phyloP scores from a whole-genome alignment of 1,140 invertebrate genomes.

The Heliothis virescens region DNA sequence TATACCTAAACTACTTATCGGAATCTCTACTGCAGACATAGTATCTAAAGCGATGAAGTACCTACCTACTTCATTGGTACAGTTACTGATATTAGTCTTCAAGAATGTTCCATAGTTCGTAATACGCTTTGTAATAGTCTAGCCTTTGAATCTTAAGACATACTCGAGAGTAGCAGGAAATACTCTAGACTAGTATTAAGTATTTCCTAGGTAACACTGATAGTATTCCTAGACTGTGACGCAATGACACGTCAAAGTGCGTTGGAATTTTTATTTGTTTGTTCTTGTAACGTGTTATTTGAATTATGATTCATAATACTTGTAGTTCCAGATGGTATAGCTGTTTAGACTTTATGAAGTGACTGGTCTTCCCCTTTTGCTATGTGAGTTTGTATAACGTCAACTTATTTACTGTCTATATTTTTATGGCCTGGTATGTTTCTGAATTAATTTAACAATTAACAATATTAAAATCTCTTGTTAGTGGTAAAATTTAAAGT shows the following conservation, averaged over 20 bases:
- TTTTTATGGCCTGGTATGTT: no score
- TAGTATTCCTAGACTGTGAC: constrained; percentile 14
- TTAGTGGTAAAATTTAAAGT: no score
- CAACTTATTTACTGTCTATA: no score
- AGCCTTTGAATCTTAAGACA: background rate
- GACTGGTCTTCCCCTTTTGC: no score
- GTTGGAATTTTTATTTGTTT: background rate
- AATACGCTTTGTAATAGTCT: background rate
- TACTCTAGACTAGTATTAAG: background rate
- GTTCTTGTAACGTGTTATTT: background rate
- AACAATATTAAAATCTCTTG: no score
- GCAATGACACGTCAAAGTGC: background rate
- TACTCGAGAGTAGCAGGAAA: background rate
- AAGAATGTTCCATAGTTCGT: background rate
- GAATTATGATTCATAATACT: background rate
- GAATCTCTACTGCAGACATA: background rate
- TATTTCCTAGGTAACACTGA: constrained; percentile 1
- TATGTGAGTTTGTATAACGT: no score
- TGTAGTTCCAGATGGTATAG: no score
- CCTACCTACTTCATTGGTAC: background rate
- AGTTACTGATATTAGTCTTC: background rate
- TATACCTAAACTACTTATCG: no score
- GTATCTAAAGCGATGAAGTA: background rate
- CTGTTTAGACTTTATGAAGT: no score
- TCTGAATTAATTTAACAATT: no score